These are phyloP conservation scores for Apeira syringaria DNA, from an alignment of 2,888 invertebrate genomes.

Conservation along the genomic window DNA sequence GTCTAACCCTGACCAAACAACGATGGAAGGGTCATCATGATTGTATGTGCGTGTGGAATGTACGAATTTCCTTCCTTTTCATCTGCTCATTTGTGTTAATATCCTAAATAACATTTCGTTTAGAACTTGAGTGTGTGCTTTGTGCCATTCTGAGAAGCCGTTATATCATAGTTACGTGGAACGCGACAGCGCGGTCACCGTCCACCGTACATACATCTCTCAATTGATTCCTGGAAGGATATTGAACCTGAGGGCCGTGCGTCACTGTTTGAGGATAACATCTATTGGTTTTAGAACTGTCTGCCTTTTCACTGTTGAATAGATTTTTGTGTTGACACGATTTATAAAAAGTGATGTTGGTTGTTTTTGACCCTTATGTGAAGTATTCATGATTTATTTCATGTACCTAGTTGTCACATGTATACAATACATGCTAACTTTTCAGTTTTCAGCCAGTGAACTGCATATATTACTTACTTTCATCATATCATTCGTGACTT, in stretches of 20 bases:
- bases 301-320: not conserved
- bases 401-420: too few species aligned
- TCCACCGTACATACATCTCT: slow-evolving; percentile 2
- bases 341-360: too few species aligned
- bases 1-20: not conserved
- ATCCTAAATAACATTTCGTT: slow-evolving; percentile 5
- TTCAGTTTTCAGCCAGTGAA: too few species aligned
- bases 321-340: too few species aligned
- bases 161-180: slow-evolving; percentile 18
- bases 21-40: not conserved
- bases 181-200: slow-evolving; percentile 10
- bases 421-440: too few species aligned
- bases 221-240: slow-evolving; percentile 14
- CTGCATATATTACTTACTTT: too few species aligned
- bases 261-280: slow-evolving; percentile 5
- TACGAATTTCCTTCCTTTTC: slow-evolving; percentile 1
- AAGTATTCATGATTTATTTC: too few species aligned
- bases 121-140: slow-evolving; percentile 10
- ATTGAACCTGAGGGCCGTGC: slow-evolving; percentile 5
- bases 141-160: slow-evolving; percentile 15
- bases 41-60: not conserved
- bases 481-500: too few species aligned
- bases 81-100: slow-evolving; percentile 11
- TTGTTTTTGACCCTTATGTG: too few species aligned
- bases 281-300: too few species aligned